These are phyloP conservation scores for Bradynema listronoti DNA, from an alignment of 1,140 invertebrate genomes.

Conservation along the genomic window DNA sequence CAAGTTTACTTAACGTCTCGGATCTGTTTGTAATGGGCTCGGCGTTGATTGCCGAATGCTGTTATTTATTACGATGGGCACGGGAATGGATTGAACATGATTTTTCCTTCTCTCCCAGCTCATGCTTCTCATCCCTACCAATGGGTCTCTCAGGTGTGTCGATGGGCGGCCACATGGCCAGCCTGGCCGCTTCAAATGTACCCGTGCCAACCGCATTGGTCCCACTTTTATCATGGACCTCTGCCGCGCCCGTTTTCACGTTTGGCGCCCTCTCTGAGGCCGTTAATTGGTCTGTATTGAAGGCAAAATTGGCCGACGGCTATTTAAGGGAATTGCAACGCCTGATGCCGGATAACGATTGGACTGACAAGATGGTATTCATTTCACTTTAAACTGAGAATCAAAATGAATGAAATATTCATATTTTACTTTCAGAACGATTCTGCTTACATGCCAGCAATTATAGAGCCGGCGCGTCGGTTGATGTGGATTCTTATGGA, in stretches of 20 bases:
- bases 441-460: background rate
- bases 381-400: background rate
- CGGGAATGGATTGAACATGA: no score
- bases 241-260: constrained; percentile 88
- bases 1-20: constrained; percentile 84
- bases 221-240: constrained; percentile 92
- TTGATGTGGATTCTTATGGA: constrained; percentile 98
- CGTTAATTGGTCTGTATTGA: constrained; percentile 83
- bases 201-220: constrained; percentile 81
- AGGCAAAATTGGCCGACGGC: constrained; percentile 76
- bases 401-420: background rate
- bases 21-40: constrained; percentile 99
- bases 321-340: constrained; percentile 59
- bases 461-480: constrained; percentile 67
- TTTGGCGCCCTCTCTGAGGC: constrained; percentile 84
- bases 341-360: constrained; percentile 52
- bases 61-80: constrained; percentile 87
- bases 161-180: constrained; percentile 99
- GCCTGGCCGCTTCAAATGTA: constrained; percentile 82
- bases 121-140: constrained; percentile 70
- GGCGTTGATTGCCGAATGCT: constrained; percentile 82
- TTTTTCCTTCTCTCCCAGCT: no score
- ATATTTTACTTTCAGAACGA: constrained; percentile 22
- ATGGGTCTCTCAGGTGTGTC: constrained; percentile 78
- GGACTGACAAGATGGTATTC: constrained; percentile 26